Conservation (phyloP, 2,113 vertebrate genomes). For the Atherinomorus stipes region DNA sequence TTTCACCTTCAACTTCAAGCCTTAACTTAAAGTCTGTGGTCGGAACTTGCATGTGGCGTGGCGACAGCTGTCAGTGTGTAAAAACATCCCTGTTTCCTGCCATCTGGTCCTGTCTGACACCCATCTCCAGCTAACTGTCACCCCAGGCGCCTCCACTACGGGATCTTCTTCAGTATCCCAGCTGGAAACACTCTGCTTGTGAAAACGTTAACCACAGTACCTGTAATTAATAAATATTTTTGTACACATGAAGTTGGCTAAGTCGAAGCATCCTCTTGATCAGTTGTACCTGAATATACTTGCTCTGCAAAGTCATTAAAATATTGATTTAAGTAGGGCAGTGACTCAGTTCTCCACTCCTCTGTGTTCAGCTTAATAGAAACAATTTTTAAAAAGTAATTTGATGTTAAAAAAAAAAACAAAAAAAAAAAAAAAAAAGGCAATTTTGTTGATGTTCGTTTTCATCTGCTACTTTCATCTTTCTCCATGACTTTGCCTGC, state of each 20-base stretch:
- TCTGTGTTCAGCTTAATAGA: neutral
- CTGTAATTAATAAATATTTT: neutral
- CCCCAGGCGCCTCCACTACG: constrained; percentile 19
- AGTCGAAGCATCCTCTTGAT: neutral
- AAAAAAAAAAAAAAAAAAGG: too few species aligned
- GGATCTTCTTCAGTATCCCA: constrained; percentile 26
- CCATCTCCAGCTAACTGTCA: constrained; percentile 35
- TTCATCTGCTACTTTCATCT: neutral
- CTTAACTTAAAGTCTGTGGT: constrained; percentile 2
- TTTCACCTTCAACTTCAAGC: constrained; percentile 19
- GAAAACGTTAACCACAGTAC: neutral
- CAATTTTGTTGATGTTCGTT: neutral
- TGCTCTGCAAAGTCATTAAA: neutral
- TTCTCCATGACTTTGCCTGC: too few species aligned
- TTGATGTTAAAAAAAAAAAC: neutral
- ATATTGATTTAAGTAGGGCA: constrained; percentile 1
- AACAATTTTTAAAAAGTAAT: neutral
- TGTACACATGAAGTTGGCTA: neutral
- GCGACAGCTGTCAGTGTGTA: constrained; percentile 41
- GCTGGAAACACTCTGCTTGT: constrained; percentile 18
- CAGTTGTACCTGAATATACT: neutral
- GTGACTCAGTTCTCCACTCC: neutral
- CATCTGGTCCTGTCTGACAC: constrained; percentile 65
- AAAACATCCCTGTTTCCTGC: constrained; percentile 31
- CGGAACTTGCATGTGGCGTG: constrained; percentile 44